These are phyloP conservation scores for Lydus trimaculatus DNA, from an alignment of 2,888 invertebrate genomes.

Conservation along the genomic window DNA sequence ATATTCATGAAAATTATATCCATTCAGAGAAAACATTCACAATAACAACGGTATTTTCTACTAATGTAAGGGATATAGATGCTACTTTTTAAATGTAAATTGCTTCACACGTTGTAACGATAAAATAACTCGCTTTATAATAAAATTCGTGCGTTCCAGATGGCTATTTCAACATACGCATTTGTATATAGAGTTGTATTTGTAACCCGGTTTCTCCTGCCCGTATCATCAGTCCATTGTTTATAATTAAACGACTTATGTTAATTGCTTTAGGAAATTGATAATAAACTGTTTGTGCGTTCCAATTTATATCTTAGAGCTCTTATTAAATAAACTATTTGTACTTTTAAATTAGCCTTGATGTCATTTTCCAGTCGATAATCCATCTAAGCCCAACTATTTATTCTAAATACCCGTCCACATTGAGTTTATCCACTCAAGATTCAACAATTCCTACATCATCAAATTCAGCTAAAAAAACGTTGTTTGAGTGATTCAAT, in stretches of 20 bases:
- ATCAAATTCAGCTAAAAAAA: background rate
- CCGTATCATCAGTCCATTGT: conserved; percentile 6
- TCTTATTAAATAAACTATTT: no score
- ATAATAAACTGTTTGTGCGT: no score
- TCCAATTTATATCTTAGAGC: no score
- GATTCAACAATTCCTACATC: no score
- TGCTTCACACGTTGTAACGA: conserved; percentile 34
- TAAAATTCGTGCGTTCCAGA: conserved; percentile 32
- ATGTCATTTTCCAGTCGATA: no score
- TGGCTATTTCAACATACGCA: conserved; percentile 26
- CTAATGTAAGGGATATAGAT: conserved; percentile 13
- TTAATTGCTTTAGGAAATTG: no score
- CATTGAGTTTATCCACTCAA: no score
- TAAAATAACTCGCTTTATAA: conserved; percentile 33
- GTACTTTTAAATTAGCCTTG: no score
- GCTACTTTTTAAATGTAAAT: conserved; percentile 34
- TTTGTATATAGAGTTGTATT: background rate
- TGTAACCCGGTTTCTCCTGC: background rate
- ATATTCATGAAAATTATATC: conserved; percentile 32
- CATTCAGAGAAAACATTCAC: conserved; percentile 21
- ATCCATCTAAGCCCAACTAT: no score
- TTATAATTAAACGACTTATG: conserved; percentile 19
- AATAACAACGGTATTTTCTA: conserved; percentile 27
- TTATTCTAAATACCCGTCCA: conserved; percentile 17
- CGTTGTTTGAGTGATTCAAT: background rate